phyloP scores from a whole-genome alignment of 2,797 vertebrate genomes.

The Lerista edwardsae region DNA sequence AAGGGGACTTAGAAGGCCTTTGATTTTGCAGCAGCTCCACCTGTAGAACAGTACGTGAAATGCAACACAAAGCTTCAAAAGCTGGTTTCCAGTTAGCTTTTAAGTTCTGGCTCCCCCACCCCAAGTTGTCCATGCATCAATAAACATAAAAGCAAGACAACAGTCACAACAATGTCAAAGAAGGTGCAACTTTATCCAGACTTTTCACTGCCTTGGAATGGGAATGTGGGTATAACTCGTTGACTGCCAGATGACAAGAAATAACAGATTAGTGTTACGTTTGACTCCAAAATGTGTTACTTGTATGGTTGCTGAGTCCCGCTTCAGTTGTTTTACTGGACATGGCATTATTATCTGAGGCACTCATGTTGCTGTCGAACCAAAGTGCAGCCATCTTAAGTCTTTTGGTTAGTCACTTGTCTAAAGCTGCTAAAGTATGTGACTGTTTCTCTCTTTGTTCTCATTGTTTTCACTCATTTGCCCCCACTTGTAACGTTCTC shows the following conservation, averaged over 20 bases:
- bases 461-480: no score
- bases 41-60: constrained; percentile 68
- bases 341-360: background rate
- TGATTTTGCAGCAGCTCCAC: constrained; percentile 78
- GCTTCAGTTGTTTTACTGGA: background rate
- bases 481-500: no score
- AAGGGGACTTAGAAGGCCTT: constrained; percentile 41
- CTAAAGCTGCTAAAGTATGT: no score
- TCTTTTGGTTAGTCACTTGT: no score
- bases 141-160: background rate
- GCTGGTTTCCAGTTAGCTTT: constrained; percentile 29
- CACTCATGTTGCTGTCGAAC: no score
- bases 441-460: no score
- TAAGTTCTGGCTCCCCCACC: background rate
- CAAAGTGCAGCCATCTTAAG: no score
- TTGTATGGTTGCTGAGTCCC: background rate
- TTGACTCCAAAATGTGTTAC: background rate
- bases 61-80: constrained; percentile 44
- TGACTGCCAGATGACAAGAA: constrained; percentile 17
- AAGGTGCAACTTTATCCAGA: constrained; percentile 14
- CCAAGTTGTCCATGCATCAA: background rate
- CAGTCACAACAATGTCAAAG: background rate
- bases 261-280: background rate
- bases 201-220: background rate
- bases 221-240: background rate